Conservation (phyloP, 2,113 vertebrate genomes). For the Antechinus stuartii region DNA sequence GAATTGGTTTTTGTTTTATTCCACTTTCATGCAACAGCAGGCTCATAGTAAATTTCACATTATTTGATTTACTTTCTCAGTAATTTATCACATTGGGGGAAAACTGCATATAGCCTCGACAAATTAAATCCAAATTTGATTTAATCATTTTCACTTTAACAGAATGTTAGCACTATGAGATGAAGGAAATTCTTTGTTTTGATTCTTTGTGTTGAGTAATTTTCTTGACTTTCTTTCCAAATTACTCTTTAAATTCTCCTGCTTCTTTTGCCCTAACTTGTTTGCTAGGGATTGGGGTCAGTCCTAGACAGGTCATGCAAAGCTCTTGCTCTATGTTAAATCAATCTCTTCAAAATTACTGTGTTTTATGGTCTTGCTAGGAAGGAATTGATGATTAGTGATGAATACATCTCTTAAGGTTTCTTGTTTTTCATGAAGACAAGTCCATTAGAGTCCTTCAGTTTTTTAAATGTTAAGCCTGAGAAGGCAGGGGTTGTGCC, state of each 20-base stretch:
- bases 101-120: slow-evolving; percentile 68
- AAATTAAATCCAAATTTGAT: slow-evolving; percentile 80
- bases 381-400: slow-evolving; percentile 66
- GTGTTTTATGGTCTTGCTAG: slow-evolving; percentile 55
- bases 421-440: slow-evolving; percentile 69
- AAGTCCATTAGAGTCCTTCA: slow-evolving; percentile 49
- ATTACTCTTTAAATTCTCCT: slow-evolving; percentile 65
- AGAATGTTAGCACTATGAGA: slow-evolving; percentile 74
- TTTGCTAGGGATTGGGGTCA: slow-evolving; percentile 75
- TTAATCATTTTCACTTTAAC: slow-evolving; percentile 82
- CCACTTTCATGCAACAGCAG: slow-evolving; percentile 68
- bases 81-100: slow-evolving; percentile 77
- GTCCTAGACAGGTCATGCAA: slow-evolving; percentile 71
- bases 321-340: slow-evolving; percentile 67
- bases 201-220: slow-evolving; percentile 76
- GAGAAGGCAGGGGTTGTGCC: background rate
- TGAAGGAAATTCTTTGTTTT: slow-evolving; percentile 78
- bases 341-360: slow-evolving; percentile 68
- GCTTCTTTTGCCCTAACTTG: slow-evolving; percentile 63
- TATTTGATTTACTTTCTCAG: slow-evolving; percentile 77
- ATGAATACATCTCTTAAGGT: slow-evolving; percentile 69
- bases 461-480: slow-evolving; percentile 61
- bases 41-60: slow-evolving; percentile 77
- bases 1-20: slow-evolving; percentile 77
- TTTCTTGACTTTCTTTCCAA: slow-evolving; percentile 72